Conservation (phyloP, 2,113 vertebrate genomes). For the Recurvirostra avosetta region DNA sequence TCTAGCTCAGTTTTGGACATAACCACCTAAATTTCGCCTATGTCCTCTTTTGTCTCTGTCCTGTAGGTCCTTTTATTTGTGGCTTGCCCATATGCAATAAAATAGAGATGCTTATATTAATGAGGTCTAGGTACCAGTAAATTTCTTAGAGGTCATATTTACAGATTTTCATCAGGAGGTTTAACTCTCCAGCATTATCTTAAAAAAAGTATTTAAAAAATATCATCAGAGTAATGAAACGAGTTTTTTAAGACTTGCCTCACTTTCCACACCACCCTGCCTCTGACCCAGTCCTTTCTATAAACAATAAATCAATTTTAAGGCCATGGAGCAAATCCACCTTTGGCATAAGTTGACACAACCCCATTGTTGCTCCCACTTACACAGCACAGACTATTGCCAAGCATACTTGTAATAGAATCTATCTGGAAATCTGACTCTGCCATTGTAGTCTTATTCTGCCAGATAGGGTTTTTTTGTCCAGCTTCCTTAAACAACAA, state of each 20-base stretch:
- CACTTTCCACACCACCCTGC: not conserved
- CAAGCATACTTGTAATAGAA: slow-evolving; percentile 25
- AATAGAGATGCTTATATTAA: not conserved
- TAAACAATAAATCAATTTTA: slow-evolving; percentile 26
- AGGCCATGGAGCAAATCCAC: slow-evolving; percentile 34
- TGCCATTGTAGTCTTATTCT: slow-evolving; percentile 24
- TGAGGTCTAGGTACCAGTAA: not conserved
- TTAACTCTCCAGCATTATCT: not conserved
- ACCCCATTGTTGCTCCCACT: not conserved
- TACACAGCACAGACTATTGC: not conserved
- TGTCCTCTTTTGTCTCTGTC: not conserved
- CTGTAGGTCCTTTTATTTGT: not conserved
- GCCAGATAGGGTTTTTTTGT: not conserved
- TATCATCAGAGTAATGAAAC: not conserved
- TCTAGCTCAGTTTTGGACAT: not conserved
- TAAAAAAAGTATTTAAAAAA: not conserved
- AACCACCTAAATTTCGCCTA: not conserved
- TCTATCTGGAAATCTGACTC: slow-evolving; percentile 43
- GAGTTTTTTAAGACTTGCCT: not conserved
- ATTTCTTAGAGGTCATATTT: not conserved
- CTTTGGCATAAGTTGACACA: not conserved
- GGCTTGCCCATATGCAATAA: not conserved
- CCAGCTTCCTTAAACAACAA: slow-evolving; percentile 25
- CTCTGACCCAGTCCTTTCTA: not conserved
- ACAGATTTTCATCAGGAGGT: not conserved